Evolutionary conservation across 1,140 invertebrate species (phyloP).

Genomic region (Aphelenchoides avenae): DNA sequence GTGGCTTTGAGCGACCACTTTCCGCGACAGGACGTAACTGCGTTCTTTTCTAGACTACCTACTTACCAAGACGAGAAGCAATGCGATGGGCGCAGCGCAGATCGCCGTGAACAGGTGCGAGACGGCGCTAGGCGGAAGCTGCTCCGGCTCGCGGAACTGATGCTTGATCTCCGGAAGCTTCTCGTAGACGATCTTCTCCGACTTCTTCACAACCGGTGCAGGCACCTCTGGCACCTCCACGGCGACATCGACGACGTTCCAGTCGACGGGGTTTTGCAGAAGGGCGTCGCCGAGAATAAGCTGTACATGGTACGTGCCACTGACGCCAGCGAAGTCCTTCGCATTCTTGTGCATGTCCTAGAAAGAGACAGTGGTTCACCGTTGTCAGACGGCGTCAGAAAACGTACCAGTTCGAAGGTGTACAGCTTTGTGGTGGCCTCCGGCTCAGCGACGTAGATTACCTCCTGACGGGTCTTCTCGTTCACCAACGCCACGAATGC

Average conservation of each 20-base stretch:
- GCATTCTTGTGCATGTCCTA: slow-evolving; percentile 75
- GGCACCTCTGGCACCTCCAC: slow-evolving; percentile 6
- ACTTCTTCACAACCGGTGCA: slow-evolving; percentile 39
- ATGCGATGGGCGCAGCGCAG: slow-evolving; percentile 73
- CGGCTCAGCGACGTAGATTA: slow-evolving; percentile 88
- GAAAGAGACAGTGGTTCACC: slow-evolving; percentile 39
- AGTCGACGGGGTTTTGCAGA: slow-evolving; percentile 79
- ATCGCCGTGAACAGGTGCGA: slow-evolving; percentile 84
- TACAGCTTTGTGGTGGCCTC: slow-evolving; percentile 72
- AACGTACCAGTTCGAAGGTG: slow-evolving; percentile 62
- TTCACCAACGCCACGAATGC: slow-evolving; percentile 78
- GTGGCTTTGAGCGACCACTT: background rate
- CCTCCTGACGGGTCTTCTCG: slow-evolving; percentile 71
- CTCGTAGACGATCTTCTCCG: slow-evolving; percentile 46
- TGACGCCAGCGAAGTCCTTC: slow-evolving; percentile 73
- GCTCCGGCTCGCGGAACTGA: slow-evolving; percentile 84
- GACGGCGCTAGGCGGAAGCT: slow-evolving; percentile 76
- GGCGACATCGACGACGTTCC: slow-evolving; percentile 68
- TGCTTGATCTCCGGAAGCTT: slow-evolving; percentile 67
- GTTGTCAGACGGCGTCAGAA: no score
- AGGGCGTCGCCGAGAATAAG: slow-evolving; percentile 84
- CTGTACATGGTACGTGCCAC: slow-evolving; percentile 76
- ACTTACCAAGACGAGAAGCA: slow-evolving; percentile 74
- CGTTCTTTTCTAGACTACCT: background rate
- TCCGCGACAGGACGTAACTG: background rate